Percentiles rank a stretch among this genome's conserved stretches.
Conservation (phyloP, 2,797 vertebrate genomes). For the Mastacembelus armatus region DNA sequence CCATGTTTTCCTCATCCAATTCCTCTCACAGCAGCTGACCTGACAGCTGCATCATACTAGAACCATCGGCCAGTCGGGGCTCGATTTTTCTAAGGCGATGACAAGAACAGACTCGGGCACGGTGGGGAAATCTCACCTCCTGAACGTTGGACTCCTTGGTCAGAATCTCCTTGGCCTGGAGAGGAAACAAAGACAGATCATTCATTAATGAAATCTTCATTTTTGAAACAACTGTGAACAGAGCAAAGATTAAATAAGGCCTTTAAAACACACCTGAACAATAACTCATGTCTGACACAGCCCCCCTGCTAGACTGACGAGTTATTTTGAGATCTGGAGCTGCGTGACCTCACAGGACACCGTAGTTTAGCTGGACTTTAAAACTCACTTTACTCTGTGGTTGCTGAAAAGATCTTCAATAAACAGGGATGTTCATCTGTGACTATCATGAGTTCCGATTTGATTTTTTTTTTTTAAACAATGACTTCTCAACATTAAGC, state of each 20-base stretch:
- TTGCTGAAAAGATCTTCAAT: too few relatives aligned
- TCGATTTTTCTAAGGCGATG: background rate
- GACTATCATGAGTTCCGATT: too few relatives aligned
- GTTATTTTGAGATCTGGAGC: slow-evolving; percentile 1
- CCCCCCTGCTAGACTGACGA: too few relatives aligned
- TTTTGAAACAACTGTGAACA: too few relatives aligned
- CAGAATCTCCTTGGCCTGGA: slow-evolving; percentile 95
- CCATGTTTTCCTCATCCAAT: too few relatives aligned
- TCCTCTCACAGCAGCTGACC: background rate
- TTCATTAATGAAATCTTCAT: background rate
- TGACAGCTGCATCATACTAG: background rate
- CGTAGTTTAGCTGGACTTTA: too few relatives aligned
- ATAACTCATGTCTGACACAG: background rate
- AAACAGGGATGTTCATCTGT: too few relatives aligned
- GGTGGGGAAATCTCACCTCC: slow-evolving; percentile 81
- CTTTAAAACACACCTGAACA: slow-evolving; percentile 2
- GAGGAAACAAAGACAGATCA: slow-evolving; percentile 24
- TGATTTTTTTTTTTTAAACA: too few relatives aligned
- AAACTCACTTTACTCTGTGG: too few relatives aligned
- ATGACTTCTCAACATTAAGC: too few relatives aligned
- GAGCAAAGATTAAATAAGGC: background rate
- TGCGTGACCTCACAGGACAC: slow-evolving; percentile 22
- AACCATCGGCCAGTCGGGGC: background rate
- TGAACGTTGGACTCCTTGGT: slow-evolving; percentile 97
- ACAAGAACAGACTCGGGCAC: background rate